phyloP scores from a whole-genome alignment of 2,797 vertebrate genomes.

The Myotis pilosus region DNA sequence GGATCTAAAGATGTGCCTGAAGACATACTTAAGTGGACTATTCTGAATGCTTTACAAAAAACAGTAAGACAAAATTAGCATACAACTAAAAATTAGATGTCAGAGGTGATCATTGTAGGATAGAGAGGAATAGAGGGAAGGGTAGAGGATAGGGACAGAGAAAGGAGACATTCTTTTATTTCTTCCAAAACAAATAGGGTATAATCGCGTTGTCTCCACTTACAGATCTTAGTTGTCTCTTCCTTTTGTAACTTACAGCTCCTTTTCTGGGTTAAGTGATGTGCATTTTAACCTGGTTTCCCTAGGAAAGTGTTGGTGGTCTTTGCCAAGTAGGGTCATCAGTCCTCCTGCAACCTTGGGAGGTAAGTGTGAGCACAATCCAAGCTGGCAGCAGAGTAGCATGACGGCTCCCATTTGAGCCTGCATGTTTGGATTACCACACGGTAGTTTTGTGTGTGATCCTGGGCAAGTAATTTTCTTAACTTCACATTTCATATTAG shows the following conservation, averaged over 20 bases:
- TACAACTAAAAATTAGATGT: neutral
- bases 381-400: neutral
- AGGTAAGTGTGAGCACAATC: neutral
- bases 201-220: neutral
- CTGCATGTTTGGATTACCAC: neutral
- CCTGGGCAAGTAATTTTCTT: neutral
- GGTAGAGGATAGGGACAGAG: fast-evolving
- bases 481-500: neutral
- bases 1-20: slow-evolving; percentile 61
- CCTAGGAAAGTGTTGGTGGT: neutral
- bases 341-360: neutral
- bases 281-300: neutral
- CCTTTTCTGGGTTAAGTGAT: neutral
- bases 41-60: slow-evolving; percentile 69
- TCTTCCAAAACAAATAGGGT: neutral
- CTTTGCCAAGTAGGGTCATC: neutral
- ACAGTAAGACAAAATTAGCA: slow-evolving; percentile 29
- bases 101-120: neutral
- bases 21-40: slow-evolving; percentile 50
- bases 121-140: neutral
- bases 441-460: neutral
- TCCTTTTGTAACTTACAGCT: neutral
- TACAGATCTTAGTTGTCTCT: neutral
- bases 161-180: neutral
- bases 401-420: neutral